These are phyloP conservation scores for Agrotis ipsilon DNA, from an alignment of 2,888 invertebrate genomes.

Conservation along the genomic window DNA sequence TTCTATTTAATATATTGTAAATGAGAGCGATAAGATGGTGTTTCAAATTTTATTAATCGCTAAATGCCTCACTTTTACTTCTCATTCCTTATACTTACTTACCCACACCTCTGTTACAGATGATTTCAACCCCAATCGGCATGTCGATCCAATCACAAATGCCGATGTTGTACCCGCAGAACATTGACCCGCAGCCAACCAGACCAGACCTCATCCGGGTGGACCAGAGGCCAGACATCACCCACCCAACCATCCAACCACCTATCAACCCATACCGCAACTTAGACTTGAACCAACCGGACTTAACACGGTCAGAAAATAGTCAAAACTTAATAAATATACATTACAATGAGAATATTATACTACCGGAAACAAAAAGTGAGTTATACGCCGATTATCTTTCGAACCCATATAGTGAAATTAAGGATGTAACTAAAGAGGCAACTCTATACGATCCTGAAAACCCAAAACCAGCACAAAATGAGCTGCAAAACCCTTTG, in stretches of 20 bases:
- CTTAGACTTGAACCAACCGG: slow-evolving; percentile 27
- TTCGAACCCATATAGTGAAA: slow-evolving; percentile 90
- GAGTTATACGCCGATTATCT: slow-evolving; percentile 91
- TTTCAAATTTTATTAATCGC: too few species aligned
- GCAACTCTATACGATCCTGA: slow-evolving; percentile 81
- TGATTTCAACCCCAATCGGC: slow-evolving; percentile 93
- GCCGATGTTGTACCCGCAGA: slow-evolving; percentile 81
- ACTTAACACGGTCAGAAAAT: slow-evolving; percentile 45
- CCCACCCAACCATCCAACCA: slow-evolving; percentile 34
- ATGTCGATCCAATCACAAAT: slow-evolving; percentile 85
- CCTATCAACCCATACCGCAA: slow-evolving; percentile 30
- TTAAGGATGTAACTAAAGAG: slow-evolving; percentile 77
- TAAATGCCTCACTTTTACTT: background rate
- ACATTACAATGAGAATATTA: slow-evolving; percentile 59
- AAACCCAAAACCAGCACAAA: slow-evolving; percentile 59
- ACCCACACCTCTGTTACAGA: slow-evolving; percentile 79
- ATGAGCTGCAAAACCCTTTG: slow-evolving; percentile 65
- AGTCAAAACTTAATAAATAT: slow-evolving; percentile 51
- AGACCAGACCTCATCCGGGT: slow-evolving; percentile 51
- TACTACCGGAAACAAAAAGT: slow-evolving; percentile 64
- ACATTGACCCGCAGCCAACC: slow-evolving; percentile 38
- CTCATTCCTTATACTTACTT: background rate
- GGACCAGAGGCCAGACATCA: slow-evolving; percentile 43
- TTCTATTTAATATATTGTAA: too few species aligned
- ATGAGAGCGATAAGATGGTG: too few species aligned